Percentiles rank a stretch among this genome's conserved stretches.
Evolutionary conservation across 2,888 invertebrate species (phyloP).

Genomic region (Hydriomena furcata): DNA sequence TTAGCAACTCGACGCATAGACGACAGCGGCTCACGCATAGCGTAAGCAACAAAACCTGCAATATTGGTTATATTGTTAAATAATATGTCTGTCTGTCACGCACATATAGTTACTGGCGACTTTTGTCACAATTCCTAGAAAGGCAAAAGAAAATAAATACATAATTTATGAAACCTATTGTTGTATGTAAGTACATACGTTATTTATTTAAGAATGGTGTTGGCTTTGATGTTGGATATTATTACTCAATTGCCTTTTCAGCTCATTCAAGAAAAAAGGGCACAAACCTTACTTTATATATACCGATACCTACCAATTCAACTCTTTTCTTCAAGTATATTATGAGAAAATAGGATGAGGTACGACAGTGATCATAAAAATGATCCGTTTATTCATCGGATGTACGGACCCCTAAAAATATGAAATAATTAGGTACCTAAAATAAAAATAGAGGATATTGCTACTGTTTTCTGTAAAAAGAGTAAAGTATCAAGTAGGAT

Average conservation of each 20-base stretch:
- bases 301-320: too few species aligned
- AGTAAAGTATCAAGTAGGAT: not conserved
- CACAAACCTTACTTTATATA: too few species aligned
- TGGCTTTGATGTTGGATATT: too few species aligned
- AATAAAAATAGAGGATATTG: too few species aligned
- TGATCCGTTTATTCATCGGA: too few species aligned
- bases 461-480: slow-evolving; percentile 1
- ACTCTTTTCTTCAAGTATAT: too few species aligned
- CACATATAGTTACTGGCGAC: slow-evolving; percentile 43
- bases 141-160: slow-evolving; percentile 5
- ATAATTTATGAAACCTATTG: slow-evolving; percentile 2
- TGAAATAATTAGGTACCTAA: too few species aligned
- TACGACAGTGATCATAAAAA: too few species aligned
- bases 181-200: not conserved
- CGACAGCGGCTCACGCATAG: slow-evolving; percentile 21
- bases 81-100: slow-evolving; percentile 54
- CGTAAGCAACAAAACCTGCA: slow-evolving; percentile 37
- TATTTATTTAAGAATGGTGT: not conserved
- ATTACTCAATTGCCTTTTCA: too few species aligned
- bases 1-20: not conserved
- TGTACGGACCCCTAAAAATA: too few species aligned
- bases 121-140: slow-evolving; percentile 47
- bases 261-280: too few species aligned
- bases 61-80: slow-evolving; percentile 49
- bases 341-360: too few species aligned